Percentiles rank a stretch among this genome's conserved stretches.
Evolutionary conservation across 2,113 vertebrate genomes (phyloP).

Genomic region (Datnioides undecimradiatus): DNA sequence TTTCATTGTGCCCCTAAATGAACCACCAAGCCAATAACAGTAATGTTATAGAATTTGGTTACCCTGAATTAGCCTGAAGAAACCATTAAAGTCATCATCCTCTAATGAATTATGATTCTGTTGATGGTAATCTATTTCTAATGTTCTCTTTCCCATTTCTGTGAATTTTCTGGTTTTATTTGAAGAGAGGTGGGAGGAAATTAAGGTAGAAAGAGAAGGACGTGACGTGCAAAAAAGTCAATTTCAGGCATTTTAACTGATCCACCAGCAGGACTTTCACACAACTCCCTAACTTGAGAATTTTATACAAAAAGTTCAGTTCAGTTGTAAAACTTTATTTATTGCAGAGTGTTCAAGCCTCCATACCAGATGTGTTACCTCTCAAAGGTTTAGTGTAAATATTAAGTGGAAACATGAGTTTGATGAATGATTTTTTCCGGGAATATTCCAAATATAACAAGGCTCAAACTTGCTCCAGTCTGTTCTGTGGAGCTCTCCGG

Average conservation of each 20-base stretch:
- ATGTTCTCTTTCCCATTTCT: neutral
- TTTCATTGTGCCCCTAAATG: neutral
- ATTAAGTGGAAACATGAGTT: constrained; percentile 20
- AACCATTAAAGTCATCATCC: neutral
- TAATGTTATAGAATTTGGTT: neutral
- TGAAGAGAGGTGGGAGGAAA: neutral
- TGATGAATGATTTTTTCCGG: constrained; percentile 33
- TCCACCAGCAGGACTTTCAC: neutral
- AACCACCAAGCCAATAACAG: too few species aligned
- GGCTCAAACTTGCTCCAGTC: constrained; percentile 20
- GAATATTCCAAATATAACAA: constrained; percentile 42
- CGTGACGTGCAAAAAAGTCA: neutral
- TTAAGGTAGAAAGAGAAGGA: too few species aligned
- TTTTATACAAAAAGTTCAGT: neutral
- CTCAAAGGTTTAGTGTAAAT: constrained; percentile 28
- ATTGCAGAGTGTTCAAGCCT: neutral
- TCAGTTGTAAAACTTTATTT: constrained; percentile 1
- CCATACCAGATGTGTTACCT: constrained; percentile 3
- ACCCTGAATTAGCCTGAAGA: neutral
- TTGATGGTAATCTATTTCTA: neutral
- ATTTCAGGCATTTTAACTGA: neutral
- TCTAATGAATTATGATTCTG: neutral
- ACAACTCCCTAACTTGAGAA: neutral
- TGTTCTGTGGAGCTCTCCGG: neutral
- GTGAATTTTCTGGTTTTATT: neutral